Base-by-base conservation (phyloP, 2,888 invertebrate genomes). In the Halictus ligatus region DNA sequence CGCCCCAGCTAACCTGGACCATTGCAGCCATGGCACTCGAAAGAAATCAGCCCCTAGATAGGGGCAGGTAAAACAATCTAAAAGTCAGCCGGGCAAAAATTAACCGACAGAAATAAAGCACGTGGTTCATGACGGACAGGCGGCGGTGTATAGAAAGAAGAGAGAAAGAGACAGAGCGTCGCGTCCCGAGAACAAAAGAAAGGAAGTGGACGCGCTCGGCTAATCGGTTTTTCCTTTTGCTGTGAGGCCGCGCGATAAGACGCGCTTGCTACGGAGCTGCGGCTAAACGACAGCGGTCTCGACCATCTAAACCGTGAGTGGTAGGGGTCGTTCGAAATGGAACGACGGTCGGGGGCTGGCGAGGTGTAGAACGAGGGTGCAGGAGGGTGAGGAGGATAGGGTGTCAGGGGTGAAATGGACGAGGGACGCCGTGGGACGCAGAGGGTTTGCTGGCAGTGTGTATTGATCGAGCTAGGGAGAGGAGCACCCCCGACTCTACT, bases 391-490 rank as follows among this genome's bases (percentile, higher is more conserved):
- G 58, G 54, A 43, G 78, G 77, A 76, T 77, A 83, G 83, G 83
- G 83, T 83, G 83, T 86, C 84, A 84, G 88, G 83, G 86, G 86
- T 86, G 86, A 88, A 84, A 81, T 86, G 89, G 90, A 88, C 88
- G 90, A 88, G 90, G 86, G 89, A 84, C 78, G 91, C 80, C 75
- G 84, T 86, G 88, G 88, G 84, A 86, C 81, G 89, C 78, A 82
- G 85, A 88, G 92, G 89, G 90, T 91, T 88, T 91, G 92, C 91
- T 91, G 92, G 91, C 92, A 92, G 94, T 92, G 92, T 92, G 94
- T 94, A 94, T 94, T 94, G 94, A 94, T 94, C 94, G 94, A 92
- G 91, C 91, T 89, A 92, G 90, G 87, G 71, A 89, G 90, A 90
- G 83, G 86, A 90, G 88, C 86, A 88, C 78, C 83, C 86, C 81